Percentiles rank a stretch among this genome's conserved stretches.
phyloP scores from a whole-genome alignment of 1,140 invertebrate species.

The Mizuhopecten yessoensis region DNA sequence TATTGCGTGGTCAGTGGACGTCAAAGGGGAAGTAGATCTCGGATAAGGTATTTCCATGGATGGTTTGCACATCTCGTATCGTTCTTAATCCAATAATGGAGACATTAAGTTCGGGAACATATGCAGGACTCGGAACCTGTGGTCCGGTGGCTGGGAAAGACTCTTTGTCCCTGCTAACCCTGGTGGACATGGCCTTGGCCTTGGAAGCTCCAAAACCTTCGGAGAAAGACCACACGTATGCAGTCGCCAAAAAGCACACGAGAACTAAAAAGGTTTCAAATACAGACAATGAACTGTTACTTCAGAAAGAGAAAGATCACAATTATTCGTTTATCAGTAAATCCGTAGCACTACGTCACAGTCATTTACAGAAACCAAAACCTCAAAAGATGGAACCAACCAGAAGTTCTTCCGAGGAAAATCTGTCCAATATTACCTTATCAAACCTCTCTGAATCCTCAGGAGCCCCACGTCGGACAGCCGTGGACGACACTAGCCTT shows the following conservation, averaged over 20 bases:
- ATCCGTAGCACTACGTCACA: constrained; percentile 43
- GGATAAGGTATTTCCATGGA: neutral
- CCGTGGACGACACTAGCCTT: constrained; percentile 40
- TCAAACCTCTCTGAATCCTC: neutral
- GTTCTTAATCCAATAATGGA: neutral
- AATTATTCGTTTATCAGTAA: constrained; percentile 53
- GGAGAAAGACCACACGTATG: constrained; percentile 52
- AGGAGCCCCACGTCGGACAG: neutral
- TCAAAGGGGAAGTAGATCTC: constrained; percentile 10
- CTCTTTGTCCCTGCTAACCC: constrained; percentile 48
- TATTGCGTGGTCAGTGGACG: constrained; percentile 23
- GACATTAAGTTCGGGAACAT: neutral
- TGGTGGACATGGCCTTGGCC: constrained; percentile 50
- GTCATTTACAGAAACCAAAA: constrained; percentile 42
- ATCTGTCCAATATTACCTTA: constrained; percentile 8
- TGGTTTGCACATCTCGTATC: neutral
- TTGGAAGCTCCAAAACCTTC: constrained; percentile 45
- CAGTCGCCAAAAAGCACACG: constrained; percentile 14
- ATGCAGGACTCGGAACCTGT: neutral
- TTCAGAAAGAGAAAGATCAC: constrained; percentile 53
- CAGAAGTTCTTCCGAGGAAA: constrained; percentile 50
- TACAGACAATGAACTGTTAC: constrained; percentile 41
- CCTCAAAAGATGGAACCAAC: constrained; percentile 15
- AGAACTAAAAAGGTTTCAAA: neutral
- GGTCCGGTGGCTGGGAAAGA: neutral